These are phyloP conservation scores for Thryonomys swinderianus DNA, from an alignment of 2,113 vertebrate genomes.

Conservation along the genomic window DNA sequence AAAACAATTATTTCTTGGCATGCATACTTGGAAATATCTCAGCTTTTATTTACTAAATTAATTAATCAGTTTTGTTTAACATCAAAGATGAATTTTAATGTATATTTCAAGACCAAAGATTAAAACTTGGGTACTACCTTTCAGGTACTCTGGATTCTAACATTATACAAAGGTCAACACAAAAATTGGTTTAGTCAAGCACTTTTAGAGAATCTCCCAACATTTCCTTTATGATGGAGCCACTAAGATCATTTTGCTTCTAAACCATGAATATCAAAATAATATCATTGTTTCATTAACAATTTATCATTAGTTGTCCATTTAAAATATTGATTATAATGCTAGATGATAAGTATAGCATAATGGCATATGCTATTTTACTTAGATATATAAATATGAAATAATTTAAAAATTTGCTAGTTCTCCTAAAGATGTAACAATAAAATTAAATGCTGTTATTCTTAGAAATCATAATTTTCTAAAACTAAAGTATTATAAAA, in stretches of 20 bases:
- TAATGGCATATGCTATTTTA: neutral
- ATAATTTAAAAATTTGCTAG: neutral
- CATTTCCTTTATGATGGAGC: neutral
- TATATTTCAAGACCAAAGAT: neutral
- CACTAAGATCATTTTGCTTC: neutral
- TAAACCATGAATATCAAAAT: neutral
- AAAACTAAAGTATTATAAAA: neutral
- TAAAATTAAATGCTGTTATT: neutral
- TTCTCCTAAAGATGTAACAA: neutral
- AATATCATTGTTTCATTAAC: neutral
- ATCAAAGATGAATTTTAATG: neutral
- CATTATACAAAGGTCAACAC: neutral
- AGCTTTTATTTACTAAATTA: neutral
- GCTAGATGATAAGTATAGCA: neutral
- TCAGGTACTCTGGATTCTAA: neutral
- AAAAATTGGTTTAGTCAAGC: neutral
- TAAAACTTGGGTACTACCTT: neutral
- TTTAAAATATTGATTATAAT: neutral
- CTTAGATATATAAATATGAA: neutral
- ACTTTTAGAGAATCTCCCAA: neutral
- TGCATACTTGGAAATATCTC: neutral
- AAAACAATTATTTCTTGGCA: neutral
- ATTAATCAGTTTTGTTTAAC: neutral
- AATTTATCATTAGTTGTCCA: neutral
- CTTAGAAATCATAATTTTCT: neutral